Conservation (phyloP, 2,113 vertebrate genomes). For the Sylvia atricapilla region DNA sequence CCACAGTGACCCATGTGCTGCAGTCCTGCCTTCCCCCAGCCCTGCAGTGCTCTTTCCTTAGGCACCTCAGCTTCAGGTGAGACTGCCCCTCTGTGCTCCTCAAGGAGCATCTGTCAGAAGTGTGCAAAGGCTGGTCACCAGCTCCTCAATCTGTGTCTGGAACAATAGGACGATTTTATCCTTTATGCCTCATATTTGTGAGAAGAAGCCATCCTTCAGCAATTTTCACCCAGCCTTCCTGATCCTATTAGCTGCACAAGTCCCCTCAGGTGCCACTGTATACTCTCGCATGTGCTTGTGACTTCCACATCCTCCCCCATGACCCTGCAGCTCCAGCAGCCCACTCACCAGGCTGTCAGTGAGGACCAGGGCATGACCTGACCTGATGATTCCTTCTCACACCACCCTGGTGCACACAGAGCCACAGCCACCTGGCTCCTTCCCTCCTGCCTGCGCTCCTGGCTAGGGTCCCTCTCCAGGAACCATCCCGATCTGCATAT, state of each 20-base stretch:
- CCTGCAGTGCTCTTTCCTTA: neutral
- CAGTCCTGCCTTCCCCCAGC: neutral
- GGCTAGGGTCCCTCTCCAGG: neutral
- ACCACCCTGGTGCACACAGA: neutral
- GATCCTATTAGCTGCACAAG: neutral
- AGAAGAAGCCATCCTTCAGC: neutral
- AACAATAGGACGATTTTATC: neutral
- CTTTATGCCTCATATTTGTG: neutral
- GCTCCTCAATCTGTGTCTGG: neutral
- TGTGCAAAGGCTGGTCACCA: fast-evolving
- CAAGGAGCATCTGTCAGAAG: fast-evolving
- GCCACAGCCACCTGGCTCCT: neutral
- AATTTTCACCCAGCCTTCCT: neutral
- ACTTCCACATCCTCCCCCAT: neutral
- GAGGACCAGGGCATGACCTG: neutral
- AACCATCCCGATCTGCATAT: fast-evolving
- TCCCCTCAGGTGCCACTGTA: fast-evolving
- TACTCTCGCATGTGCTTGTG: fast-evolving
- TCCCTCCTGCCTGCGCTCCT: neutral
- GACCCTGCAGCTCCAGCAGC: neutral
- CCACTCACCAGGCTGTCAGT: neutral
- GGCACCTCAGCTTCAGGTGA: neutral
- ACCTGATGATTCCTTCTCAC: neutral
- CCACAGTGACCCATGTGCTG: fast-evolving
- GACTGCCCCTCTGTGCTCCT: fast-evolving